Conservation (phyloP, 2,113 vertebrate genomes). For the Tachycineta bicolor region DNA sequence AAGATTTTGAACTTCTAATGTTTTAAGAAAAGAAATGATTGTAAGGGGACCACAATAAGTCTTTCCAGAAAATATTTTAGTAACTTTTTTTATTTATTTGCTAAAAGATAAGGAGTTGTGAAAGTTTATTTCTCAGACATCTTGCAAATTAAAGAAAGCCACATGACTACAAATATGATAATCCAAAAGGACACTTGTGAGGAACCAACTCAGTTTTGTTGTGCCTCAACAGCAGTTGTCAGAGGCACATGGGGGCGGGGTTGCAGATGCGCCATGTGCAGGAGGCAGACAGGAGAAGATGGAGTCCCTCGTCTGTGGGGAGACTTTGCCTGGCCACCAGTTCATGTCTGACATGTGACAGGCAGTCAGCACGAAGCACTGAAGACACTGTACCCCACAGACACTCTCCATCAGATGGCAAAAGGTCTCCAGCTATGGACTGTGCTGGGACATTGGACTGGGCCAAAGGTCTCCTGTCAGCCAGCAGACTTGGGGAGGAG, state of each 20-base stretch:
- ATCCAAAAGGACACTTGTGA: not conserved
- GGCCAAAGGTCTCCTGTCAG: not conserved
- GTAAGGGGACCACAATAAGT: rapidly evolving
- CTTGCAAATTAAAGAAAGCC: not conserved
- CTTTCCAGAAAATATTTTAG: not conserved
- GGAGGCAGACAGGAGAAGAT: not conserved
- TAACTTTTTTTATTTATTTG: not conserved
- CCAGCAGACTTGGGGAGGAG: not conserved
- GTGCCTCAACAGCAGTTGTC: no score
- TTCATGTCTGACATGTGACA: no score
- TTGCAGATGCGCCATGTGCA: no score
- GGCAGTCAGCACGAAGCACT: not conserved
- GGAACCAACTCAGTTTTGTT: not conserved
- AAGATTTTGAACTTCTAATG: not conserved
- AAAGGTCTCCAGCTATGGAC: not conserved
- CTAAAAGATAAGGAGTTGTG: not conserved
- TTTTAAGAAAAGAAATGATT: not conserved
- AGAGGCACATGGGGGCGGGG: rapidly evolving
- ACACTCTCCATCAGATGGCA: not conserved
- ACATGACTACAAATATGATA: not conserved
- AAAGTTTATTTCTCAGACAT: not conserved
- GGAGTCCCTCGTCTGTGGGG: no score
- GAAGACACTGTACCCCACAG: not conserved
- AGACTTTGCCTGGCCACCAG: not conserved
- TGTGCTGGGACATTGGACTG: not conserved